Conservation (phyloP, 1,140 invertebrate species). For the Drosophila biarmipes region DNA sequence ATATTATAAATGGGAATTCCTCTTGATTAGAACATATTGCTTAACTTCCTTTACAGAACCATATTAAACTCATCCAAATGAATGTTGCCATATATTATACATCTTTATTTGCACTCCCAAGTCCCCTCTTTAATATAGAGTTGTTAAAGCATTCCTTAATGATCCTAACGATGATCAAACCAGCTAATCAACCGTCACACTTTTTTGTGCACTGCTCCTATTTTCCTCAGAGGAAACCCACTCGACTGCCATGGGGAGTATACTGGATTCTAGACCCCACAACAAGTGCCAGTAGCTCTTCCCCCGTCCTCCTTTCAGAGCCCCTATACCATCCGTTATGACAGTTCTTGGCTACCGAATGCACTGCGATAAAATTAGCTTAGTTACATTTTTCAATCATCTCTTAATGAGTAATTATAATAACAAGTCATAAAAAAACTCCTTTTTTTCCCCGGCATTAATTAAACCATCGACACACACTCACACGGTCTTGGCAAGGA, state of each 20-base stretch:
- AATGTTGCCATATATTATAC: background rate
- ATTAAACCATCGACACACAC: constrained; percentile 61
- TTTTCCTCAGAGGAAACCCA: constrained; percentile 8
- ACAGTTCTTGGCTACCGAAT: constrained; percentile 18
- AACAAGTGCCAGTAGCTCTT: constrained; percentile 16
- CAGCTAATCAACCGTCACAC: constrained; percentile 45
- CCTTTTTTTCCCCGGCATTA: constrained; percentile 27
- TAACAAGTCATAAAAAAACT: background rate
- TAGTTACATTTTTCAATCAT: background rate
- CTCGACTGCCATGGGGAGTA: constrained; percentile 6
- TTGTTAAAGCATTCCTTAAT: constrained; percentile 44
- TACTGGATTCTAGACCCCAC: constrained; percentile 38
- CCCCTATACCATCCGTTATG: constrained; percentile 21
- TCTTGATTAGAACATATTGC: background rate
- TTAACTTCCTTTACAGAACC: background rate
- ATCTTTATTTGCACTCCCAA: constrained; percentile 1
- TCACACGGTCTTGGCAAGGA: constrained; percentile 44
- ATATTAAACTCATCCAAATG: background rate
- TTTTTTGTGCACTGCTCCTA: constrained; percentile 24
- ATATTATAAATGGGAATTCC: background rate
- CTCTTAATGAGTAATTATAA: too few relatives aligned
- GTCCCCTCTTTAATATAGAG: constrained; percentile 20
- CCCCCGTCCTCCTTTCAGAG: background rate
- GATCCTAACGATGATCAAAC: constrained; percentile 36
- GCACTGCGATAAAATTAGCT: constrained; percentile 7